Evolutionary conservation across 2,888 invertebrate species (phyloP).

Genomic region (Philopedon plagiatum): DNA sequence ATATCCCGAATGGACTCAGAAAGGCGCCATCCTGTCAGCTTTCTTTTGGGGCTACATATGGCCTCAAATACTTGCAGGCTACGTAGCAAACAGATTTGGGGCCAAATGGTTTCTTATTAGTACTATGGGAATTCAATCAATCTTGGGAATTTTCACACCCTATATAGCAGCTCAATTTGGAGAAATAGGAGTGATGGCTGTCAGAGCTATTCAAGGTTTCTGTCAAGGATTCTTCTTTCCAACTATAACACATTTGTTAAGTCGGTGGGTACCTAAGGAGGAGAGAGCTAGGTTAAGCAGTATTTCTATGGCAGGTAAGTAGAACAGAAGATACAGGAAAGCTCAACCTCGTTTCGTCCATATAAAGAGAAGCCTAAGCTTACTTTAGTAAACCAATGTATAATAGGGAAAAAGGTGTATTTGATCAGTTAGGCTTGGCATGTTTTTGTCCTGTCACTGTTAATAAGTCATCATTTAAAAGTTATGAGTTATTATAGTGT

Average conservation of each 20-base stretch:
- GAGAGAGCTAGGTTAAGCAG: slow-evolving; percentile 76
- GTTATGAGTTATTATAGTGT: too few species aligned
- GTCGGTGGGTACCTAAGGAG: slow-evolving; percentile 81
- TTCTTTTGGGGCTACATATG: slow-evolving; percentile 87
- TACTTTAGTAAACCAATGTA: too few species aligned
- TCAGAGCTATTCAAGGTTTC: slow-evolving; percentile 82
- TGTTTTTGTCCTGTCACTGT: too few species aligned
- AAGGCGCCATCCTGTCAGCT: slow-evolving; percentile 77
- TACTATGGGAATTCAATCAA: slow-evolving; percentile 69
- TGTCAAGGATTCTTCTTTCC: slow-evolving; percentile 83
- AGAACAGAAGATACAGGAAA: too few species aligned
- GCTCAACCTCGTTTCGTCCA: too few species aligned
- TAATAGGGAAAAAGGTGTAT: too few species aligned
- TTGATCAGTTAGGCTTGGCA: too few species aligned
- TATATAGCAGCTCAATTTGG: slow-evolving; percentile 77
- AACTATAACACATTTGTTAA: slow-evolving; percentile 78
- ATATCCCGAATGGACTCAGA: slow-evolving; percentile 70
- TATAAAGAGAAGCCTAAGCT: too few species aligned
- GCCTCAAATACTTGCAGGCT: slow-evolving; percentile 80
- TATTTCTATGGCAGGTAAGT: neutral
- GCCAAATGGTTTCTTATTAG: slow-evolving; percentile 78
- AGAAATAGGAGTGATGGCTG: slow-evolving; percentile 75
- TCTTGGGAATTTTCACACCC: slow-evolving; percentile 72
- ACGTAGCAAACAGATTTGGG: slow-evolving; percentile 81
- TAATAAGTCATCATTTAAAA: too few species aligned